Conservation (phyloP, 2,888 invertebrate genomes). For the Hecatera dysodea region DNA sequence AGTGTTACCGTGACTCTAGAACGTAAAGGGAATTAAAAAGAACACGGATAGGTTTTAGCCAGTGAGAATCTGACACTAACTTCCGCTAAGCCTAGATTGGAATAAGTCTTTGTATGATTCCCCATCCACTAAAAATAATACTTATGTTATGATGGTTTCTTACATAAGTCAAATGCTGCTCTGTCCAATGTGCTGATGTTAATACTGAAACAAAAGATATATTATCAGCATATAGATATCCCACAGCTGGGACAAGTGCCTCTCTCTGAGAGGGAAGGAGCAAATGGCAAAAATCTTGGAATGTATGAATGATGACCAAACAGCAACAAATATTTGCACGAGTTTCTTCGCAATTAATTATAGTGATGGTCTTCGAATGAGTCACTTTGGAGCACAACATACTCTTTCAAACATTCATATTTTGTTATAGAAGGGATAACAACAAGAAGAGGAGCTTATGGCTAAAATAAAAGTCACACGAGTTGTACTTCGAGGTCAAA, state of each 20-base stretch:
- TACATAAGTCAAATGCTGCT: slow-evolving; percentile 78
- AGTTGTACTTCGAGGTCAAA: too few relatives aligned
- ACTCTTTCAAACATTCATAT: background rate
- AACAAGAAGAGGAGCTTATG: background rate
- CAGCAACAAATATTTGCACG: background rate
- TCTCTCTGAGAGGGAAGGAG: too few relatives aligned
- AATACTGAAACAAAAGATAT: slow-evolving; percentile 71
- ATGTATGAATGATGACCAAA: background rate
- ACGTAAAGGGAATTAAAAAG: too few relatives aligned
- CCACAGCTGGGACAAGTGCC: background rate
- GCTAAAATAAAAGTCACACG: background rate
- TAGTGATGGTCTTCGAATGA: background rate
- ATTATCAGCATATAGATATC: background rate
- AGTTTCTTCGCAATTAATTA: background rate
- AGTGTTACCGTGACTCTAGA: too few relatives aligned
- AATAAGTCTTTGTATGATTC: too few relatives aligned
- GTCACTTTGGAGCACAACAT: background rate
- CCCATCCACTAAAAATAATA: too few relatives aligned
- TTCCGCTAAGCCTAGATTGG: too few relatives aligned
- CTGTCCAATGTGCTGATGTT: slow-evolving; percentile 68
- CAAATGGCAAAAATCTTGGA: too few relatives aligned
- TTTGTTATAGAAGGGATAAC: background rate
- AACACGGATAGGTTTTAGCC: too few relatives aligned
- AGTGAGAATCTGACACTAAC: too few relatives aligned
- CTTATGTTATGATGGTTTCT: background rate